phyloP scores from a whole-genome alignment of 2,113 vertebrate species.

The Leuciscus idus region DNA sequence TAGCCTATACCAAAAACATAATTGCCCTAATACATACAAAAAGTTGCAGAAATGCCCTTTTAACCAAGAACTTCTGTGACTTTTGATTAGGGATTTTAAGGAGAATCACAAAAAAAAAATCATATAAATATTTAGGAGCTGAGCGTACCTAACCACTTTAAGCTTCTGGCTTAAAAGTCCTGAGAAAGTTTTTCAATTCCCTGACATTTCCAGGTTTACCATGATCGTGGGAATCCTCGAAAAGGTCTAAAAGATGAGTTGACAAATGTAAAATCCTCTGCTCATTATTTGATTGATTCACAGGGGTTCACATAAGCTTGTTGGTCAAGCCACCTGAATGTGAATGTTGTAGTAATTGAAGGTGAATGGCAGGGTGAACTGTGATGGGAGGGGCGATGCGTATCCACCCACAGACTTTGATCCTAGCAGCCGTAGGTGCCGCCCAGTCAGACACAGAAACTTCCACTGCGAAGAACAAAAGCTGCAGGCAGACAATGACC shows the following conservation, averaged over 20 bases:
- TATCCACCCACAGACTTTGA: conserved; percentile 4
- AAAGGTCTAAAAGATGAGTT: background rate
- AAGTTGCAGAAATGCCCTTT: background rate
- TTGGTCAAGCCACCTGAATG: background rate
- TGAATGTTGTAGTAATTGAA: conserved; percentile 5
- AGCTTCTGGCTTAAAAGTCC: background rate
- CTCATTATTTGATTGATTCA: background rate
- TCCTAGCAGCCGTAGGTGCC: conserved; percentile 21
- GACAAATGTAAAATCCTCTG: background rate
- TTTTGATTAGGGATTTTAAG: background rate
- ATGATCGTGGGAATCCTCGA: background rate
- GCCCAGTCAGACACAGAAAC: conserved; percentile 44
- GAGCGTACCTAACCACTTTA: background rate
- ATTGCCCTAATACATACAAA: background rate
- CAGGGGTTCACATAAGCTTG: background rate
- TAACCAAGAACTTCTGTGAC: background rate
- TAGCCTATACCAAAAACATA: background rate
- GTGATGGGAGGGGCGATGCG: background rate
- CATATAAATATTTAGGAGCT: background rate
- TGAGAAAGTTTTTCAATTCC: background rate
- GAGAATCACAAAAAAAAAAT: background rate
- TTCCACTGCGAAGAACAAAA: conserved; percentile 30
- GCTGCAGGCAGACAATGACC: conserved; percentile 30
- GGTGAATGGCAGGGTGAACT: background rate
- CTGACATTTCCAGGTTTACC: background rate